Base-by-base conservation (phyloP, 2,888 invertebrate genomes). In the Rhogogaster chlorosoma region DNA sequence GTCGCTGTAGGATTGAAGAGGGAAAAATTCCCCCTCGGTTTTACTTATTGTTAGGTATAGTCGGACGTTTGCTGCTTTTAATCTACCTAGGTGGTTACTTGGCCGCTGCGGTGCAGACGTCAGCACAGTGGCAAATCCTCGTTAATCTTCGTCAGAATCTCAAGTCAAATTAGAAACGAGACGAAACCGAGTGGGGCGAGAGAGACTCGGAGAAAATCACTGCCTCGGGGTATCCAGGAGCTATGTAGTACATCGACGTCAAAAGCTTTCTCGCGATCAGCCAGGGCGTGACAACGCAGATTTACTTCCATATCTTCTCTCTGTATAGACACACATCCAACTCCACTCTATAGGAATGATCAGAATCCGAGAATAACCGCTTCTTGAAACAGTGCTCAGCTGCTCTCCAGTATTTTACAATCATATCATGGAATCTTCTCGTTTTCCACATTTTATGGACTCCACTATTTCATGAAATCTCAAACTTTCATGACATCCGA, bases 121-220 rank as follows among this genome's bases (percentile, higher is more conserved):
- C 45, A 45, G 75, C 29, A 77, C n/a, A 9, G 26, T n/a, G 26
- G 12, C 10, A 77, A 77, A 29, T 49, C 75, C 45, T 77, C 75
- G 49, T 77, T 77, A 77, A 77, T 77, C 75, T 77, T 77, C 75
- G 49, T 77, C 75, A 26, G 49, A 18, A 77, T 71, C 42, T 5
- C 38, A 36, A 71, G 71, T 71, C 71, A 71, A 71, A 71, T 71
- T 71, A n/a, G 71, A 22, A 71, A 71, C 38, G 42, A 71, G 32
- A 67, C 18, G 29, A 64, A 64, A 32, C 29, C 2, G 70, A 70
- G 70, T 32, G 18, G 26, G n/a, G 70, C 42, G 71, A 67, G 26
- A 18, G 18, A 36, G 38, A 71, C 38, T 71, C 10, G 22, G 71
- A 71, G 71, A 42, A 71, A 71, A 71, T 71, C 71, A 71, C 71